phyloP scores from a whole-genome alignment of 1,140 invertebrate genomes.

The Doryteuthis pealeii region DNA sequence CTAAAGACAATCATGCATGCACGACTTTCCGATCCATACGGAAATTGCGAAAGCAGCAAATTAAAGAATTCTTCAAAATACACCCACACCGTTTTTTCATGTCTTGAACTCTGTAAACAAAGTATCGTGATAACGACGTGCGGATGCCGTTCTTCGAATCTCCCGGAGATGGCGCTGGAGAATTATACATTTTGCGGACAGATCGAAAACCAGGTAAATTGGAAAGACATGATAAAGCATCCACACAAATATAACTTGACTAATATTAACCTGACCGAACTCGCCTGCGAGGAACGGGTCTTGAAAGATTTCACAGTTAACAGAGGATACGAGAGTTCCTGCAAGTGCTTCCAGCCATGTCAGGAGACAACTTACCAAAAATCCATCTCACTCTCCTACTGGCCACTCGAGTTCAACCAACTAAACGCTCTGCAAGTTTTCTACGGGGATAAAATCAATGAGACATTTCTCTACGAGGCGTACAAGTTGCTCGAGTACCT shows the following conservation, averaged over 20 bases:
- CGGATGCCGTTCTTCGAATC: conserved; percentile 43
- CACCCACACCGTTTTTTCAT: conserved; percentile 49
- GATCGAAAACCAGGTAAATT: conserved; percentile 32
- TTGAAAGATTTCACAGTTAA: conserved; percentile 44
- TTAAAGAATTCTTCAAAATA: conserved; percentile 35
- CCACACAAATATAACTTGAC: conserved; percentile 16
- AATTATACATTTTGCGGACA: conserved; percentile 46
- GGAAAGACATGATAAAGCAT: conserved; percentile 27
- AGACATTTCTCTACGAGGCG: conserved; percentile 43
- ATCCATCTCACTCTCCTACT: conserved; percentile 53
- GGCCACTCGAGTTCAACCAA: conserved; percentile 54
- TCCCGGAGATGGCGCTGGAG: conserved; percentile 28
- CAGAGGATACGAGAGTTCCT: conserved; percentile 42
- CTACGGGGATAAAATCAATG: conserved; percentile 30
- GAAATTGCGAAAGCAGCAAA: conserved; percentile 46
- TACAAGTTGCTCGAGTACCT: conserved; percentile 21
- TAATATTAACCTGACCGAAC: conserved; percentile 21
- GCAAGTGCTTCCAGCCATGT: conserved; percentile 51
- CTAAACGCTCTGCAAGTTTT: conserved; percentile 40
- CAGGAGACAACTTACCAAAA: conserved; percentile 51
- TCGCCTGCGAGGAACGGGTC: conserved; percentile 45
- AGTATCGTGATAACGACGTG: conserved; percentile 42
- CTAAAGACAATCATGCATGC: conserved; percentile 47
- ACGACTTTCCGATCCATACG: conserved; percentile 43
- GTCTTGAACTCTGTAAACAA: conserved; percentile 52